phyloP scores from a whole-genome alignment of 37 sponge, comb jelly and placozoan genomes.

The Amphimedon queenslandica region DNA sequence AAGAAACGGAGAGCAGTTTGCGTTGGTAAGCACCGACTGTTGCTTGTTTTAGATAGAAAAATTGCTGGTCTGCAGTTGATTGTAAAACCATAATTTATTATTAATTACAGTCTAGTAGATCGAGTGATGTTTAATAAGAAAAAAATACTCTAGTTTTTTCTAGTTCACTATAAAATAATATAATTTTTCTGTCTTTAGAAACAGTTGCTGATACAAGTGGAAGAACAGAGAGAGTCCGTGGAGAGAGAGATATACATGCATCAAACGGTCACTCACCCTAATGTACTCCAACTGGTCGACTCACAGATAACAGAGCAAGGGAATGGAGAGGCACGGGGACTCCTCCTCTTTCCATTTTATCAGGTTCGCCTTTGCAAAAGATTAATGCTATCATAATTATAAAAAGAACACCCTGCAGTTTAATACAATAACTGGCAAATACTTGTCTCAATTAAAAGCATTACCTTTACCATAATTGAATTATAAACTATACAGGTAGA shows the following conservation, averaged over 20 bases:
- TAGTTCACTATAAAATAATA: too few species aligned
- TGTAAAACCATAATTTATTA: too few species aligned
- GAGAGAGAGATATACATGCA: conserved; percentile 60
- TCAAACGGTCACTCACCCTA: conserved; percentile 22
- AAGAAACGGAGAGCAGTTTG: conserved; percentile 39
- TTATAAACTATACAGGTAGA: too few species aligned
- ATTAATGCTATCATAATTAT: not conserved
- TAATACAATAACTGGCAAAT: too few species aligned
- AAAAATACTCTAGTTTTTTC: too few species aligned
- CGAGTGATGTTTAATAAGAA: too few species aligned
- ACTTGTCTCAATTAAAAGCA: too few species aligned
- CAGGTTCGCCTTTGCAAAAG: conserved; percentile 11
- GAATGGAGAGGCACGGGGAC: conserved; percentile 13
- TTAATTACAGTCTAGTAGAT: too few species aligned
- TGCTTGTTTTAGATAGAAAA: too few species aligned
- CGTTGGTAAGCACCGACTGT: conserved; percentile 74
- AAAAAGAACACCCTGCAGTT: too few species aligned
- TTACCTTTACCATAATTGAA: too few species aligned
- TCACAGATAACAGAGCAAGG: conserved; percentile 24
- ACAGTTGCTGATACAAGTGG: conserved; percentile 57
- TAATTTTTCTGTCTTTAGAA: conserved; percentile 43
- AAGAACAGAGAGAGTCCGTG: conserved; percentile 71
- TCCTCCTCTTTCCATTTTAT: conserved; percentile 81
- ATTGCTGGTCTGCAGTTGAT: too few species aligned
- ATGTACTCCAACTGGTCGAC: conserved; percentile 60